Evolutionary conservation across 2,113 vertebrate genomes (phyloP), one percentile per base, ranked within the genome.

Genomic region (Naja naja): DNA sequence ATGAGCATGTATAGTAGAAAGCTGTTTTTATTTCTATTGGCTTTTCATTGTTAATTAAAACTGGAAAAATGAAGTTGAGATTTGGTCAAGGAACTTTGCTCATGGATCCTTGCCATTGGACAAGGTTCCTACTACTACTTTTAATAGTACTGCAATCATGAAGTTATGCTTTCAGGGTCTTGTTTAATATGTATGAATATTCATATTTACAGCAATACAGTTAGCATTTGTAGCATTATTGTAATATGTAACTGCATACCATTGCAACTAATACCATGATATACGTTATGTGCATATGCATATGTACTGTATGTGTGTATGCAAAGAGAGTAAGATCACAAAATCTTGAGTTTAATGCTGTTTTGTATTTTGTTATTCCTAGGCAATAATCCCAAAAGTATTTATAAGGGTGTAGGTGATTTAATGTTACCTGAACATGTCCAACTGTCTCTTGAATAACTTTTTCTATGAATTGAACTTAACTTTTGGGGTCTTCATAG

Each of bases 171-270:
- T 34, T 74, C 25, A 39, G 53, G 90, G n/a, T 85, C 52, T 54
- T 39, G 39, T 81, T 90, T 89, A 88, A n/a, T n/a, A 25, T 56
- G n/a, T 88, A 91, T 93, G 9, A 85, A 93, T 94, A 64, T 85
- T 85, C 52, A 85, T 39, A 54, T 74, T 81, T 43, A 69, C 14
- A 34, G 64, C 30, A 81, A 85, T 18, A 91, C 18, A 7, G 34
- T 45, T 93, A 92, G 89, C 55, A n/a, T 69, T 8, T 85, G 49
- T 92, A 23, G 49, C 69, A 86, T 22, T 58, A 74, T 52, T 47
- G 25, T 47, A 52, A 18, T 11, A 74, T 52, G 27, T n/a, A 34
- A 52, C 64, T 34, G 64, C 64, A 69, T 18, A 69, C 30, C 47
- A 47, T 34, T 47, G 8, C 45, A 34, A 30, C 20, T 39, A 88